phyloP scores from a whole-genome alignment of 2,888 invertebrate genomes.

The Molanna angustata region DNA sequence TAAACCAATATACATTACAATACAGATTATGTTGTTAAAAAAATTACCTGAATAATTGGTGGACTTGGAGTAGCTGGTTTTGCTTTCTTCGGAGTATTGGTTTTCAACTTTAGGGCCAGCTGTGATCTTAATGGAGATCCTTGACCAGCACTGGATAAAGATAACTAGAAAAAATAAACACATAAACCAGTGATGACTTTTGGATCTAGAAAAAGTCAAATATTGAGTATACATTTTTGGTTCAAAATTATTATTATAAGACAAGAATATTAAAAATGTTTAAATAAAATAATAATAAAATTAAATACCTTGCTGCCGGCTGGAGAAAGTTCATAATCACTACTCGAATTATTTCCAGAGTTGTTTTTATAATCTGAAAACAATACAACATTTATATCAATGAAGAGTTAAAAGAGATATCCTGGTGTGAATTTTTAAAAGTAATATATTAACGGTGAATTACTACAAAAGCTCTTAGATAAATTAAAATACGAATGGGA shows the following conservation, averaged over 20 bases:
- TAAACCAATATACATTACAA: no score
- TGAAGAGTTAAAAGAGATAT: neutral
- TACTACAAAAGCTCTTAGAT: no score
- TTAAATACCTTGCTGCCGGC: conserved; percentile 34
- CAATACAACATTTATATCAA: no score
- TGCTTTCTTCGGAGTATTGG: conserved; percentile 54
- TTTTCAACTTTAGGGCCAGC: conserved; percentile 65
- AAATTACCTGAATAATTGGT: conserved; percentile 47
- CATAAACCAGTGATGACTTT: conserved; percentile 43
- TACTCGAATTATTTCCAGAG: conserved; percentile 33
- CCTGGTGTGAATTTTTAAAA: no score
- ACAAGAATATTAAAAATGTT: no score
- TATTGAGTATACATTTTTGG: no score
- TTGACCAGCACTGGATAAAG: conserved; percentile 61
- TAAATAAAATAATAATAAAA: neutral
- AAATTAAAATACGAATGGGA: no score
- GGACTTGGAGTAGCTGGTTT: conserved; percentile 47
- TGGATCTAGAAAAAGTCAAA: no score
- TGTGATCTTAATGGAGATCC: conserved; percentile 72
- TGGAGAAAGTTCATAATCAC: conserved; percentile 32
- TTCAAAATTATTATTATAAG: no score
- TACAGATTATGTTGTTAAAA: no score
- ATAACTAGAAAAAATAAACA: conserved; percentile 38
- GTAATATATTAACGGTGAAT: no score
- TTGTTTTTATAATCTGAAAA: conserved; percentile 29